phyloP scores from a whole-genome alignment of 2,888 invertebrate genomes.

The Litoditis marina region DNA sequence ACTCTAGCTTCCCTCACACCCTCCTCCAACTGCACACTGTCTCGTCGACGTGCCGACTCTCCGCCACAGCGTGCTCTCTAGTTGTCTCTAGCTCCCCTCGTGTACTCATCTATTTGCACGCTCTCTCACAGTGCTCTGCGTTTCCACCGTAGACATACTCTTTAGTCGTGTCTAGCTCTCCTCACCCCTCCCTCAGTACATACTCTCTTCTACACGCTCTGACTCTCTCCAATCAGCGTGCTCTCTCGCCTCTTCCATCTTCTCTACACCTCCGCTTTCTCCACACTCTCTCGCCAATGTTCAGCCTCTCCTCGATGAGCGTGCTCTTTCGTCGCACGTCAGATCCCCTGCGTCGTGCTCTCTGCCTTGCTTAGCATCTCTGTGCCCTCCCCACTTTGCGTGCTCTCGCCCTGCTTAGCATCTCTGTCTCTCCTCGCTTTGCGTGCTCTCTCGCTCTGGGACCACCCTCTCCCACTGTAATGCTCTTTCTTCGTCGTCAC shows the following conservation, averaged over 20 bases:
- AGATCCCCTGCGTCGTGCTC: conserved; percentile 13
- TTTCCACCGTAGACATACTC: conserved; percentile 4
- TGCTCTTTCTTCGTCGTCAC: background rate
- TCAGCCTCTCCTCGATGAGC: no score
- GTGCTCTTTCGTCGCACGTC: conserved; percentile 2
- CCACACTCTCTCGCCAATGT: no score
- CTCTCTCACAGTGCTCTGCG: background rate
- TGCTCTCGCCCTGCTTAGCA: conserved; percentile 11
- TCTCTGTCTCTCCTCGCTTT: conserved; percentile 11
- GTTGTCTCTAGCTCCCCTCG: conserved; percentile 16
- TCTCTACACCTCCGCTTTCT: no score
- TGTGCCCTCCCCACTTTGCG: no score
- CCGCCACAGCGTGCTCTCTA: no score
- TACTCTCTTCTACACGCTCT: background rate
- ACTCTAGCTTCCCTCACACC: no score
- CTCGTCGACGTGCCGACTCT: background rate
- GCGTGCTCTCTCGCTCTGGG: no score
- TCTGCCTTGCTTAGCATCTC: conserved; percentile 14
- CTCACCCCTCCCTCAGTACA: no score
- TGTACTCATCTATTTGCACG: background rate
- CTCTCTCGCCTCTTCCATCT: no score
- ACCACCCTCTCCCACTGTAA: conserved; percentile 5
- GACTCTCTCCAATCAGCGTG: background rate
- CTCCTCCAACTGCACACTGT: background rate
- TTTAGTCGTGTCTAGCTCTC: conserved; percentile 7